Base-by-base conservation (phyloP, 1,140 invertebrate genomes). In the Lutraria rhynchaena region DNA sequence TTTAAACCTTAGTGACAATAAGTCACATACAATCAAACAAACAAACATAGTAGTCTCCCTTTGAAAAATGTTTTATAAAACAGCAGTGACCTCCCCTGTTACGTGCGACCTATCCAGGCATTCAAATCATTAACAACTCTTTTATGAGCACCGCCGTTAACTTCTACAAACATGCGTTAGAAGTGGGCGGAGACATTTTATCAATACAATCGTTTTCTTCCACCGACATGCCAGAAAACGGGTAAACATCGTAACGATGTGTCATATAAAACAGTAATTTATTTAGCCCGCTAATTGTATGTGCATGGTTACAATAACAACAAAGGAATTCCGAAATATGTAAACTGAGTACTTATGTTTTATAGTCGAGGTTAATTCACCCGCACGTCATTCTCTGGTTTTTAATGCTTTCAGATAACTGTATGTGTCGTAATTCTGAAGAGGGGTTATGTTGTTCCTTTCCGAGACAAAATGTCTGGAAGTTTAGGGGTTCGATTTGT, bases 221-320 rank as follows among this genome's bases (percentile, higher is more conserved):
- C 41, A 41, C 44, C 63, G 31, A 67, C 44, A 46, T 67, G 63
- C 41, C 41, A 67, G 44, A 67, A 67, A 46, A 67, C 63, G 33
- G 49, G 63, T 24, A 67, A 67, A 67, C 63, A 46, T 22, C 19
- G 7, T 49, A 46, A 67, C 41, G 63, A 67, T 31, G 41, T 67
- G 41, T n/a, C 41, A 67, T 31, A 67, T 49, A 67, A 67, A 49
- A 67, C 29, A 15, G 11, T 49, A 67, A 67, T 67, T 67, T 49
- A 67, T 67, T 67, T 67, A 41, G 49, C n/a, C 49, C 33, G 41
- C 44, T 67, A 67, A 49, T 67, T 67, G 37, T 49, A 67, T 31
- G 49, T 49, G 44, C 44, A 67, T 31, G 17, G 44, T 46, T 46
- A 67, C 5, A 67, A 31, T 7, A 41, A 41, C 22, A 27, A 67